Evolutionary conservation across 2,888 invertebrate genomes (phyloP).

Genomic region (Pterostichus madidus): DNA sequence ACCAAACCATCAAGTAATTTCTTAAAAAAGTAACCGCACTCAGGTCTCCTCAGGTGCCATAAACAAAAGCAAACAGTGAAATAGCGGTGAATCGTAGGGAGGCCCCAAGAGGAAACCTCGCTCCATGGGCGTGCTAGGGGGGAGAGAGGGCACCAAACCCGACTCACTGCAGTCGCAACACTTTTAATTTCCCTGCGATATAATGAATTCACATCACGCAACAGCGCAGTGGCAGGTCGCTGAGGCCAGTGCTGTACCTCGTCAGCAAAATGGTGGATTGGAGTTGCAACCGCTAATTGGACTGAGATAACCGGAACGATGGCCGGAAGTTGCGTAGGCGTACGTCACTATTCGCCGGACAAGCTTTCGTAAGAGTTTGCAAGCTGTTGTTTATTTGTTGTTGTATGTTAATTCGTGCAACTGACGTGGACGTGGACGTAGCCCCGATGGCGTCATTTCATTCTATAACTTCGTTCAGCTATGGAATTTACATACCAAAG

Average conservation of each 20-base stretch:
- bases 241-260: conserved; percentile 3
- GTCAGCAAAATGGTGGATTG: conserved; percentile 18
- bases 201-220: conserved; percentile 61
- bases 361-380: conserved; percentile 43
- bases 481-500: background rate
- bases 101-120: conserved; percentile 29
- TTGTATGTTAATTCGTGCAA: conserved; percentile 56
- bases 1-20: too few relatives aligned
- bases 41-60: background rate
- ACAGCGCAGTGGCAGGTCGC: conserved; percentile 9
- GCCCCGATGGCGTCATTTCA: conserved; percentile 25
- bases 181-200: conserved; percentile 58
- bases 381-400: conserved; percentile 47
- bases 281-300: conserved; percentile 49
- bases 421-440: background rate
- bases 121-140: background rate
- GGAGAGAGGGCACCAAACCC: too few relatives aligned
- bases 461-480: background rate
- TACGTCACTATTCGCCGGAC: conserved; percentile 52
- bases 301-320: conserved; percentile 61
- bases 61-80: conserved; percentile 45
- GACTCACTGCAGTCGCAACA: conserved; percentile 32
- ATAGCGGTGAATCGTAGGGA: conserved; percentile 47
- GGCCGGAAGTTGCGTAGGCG: conserved; percentile 57
- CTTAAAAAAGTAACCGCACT: too few relatives aligned